These are phyloP conservation scores for Caenorhabditis uteleia DNA, from an alignment of 2,888 invertebrate species.

Conservation along the genomic window DNA sequence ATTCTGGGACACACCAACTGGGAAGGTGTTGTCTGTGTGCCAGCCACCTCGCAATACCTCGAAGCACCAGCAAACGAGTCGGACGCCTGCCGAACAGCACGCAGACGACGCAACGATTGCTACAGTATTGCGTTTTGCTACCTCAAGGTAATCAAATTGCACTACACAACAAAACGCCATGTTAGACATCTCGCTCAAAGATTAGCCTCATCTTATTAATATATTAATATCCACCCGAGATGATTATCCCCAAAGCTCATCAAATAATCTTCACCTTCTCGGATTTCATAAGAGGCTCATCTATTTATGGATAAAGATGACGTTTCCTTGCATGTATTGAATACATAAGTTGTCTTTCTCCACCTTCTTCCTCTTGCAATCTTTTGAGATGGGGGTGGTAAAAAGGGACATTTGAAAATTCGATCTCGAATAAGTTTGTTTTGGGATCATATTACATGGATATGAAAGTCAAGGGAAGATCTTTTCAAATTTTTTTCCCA, in stretches of 20 bases:
- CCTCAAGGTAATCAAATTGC: no score
- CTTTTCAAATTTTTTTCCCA: not conserved
- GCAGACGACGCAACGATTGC: slow-evolving; percentile 63
- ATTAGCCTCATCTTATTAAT: slow-evolving; percentile 9
- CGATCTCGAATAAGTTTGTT: slow-evolving; percentile 21
- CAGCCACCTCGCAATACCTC: slow-evolving; percentile 65
- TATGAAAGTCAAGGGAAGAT: not conserved
- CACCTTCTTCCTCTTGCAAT: no score
- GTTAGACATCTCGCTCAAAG: slow-evolving; percentile 9
- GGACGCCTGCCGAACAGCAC: slow-evolving; percentile 40
- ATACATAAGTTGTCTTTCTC: no score
- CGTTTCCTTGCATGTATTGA: no score
- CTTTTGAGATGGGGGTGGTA: no score
- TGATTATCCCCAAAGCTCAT: no score
- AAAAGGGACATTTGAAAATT: slow-evolving; percentile 3
- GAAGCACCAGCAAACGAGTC: slow-evolving; percentile 47
- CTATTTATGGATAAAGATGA: no score
- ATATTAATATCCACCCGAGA: not conserved
- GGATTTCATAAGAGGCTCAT: no score
- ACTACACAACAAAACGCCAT: no score
- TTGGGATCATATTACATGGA: slow-evolving; percentile 30
- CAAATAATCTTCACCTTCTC: no score
- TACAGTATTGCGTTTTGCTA: slow-evolving; percentile 68
- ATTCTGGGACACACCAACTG: slow-evolving; percentile 68
- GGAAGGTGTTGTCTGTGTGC: slow-evolving; percentile 69